Percentiles rank a stretch among this genome's conserved stretches.
Conservation (phyloP, 2,113 vertebrate species). For the Podarcis muralis region DNA sequence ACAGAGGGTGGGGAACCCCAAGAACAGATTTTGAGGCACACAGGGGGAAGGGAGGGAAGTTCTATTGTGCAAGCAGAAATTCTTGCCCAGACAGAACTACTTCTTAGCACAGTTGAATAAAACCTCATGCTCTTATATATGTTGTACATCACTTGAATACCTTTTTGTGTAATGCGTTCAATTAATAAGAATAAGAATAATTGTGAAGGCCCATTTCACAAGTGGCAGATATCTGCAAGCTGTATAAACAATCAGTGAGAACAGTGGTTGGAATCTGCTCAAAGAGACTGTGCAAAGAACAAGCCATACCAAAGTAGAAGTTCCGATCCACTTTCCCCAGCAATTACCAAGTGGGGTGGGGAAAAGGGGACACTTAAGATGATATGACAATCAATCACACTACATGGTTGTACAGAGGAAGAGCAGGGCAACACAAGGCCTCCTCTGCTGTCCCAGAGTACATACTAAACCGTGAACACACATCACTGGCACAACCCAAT, state of each 20-base stretch:
- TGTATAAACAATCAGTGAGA: neutral
- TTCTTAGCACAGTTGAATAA: too few relatives aligned
- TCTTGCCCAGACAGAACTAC: too few relatives aligned
- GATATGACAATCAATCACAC: neutral
- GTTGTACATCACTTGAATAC: too few relatives aligned
- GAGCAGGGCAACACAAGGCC: neutral
- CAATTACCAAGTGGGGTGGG: neutral
- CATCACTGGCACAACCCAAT: neutral
- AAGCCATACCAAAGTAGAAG: neutral
- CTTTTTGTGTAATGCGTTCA: too few relatives aligned
- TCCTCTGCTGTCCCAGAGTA: neutral
- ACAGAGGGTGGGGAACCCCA: too few relatives aligned
- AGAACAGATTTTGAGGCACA: too few relatives aligned
- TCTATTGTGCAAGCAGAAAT: too few relatives aligned
- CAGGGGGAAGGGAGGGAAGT: too few relatives aligned
- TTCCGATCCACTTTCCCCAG: neutral
- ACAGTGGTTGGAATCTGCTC: neutral
- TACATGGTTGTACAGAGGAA: neutral
- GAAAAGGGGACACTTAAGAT: too few relatives aligned
- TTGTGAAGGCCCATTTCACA: neutral
- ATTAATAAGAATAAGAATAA: neutral
- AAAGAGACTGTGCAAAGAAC: neutral
- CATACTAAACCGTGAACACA: neutral
- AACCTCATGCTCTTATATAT: too few relatives aligned
- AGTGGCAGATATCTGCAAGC: neutral